Evolutionary conservation across 2,888 invertebrate genomes (phyloP).

Genomic region (Thyatira batis): DNA sequence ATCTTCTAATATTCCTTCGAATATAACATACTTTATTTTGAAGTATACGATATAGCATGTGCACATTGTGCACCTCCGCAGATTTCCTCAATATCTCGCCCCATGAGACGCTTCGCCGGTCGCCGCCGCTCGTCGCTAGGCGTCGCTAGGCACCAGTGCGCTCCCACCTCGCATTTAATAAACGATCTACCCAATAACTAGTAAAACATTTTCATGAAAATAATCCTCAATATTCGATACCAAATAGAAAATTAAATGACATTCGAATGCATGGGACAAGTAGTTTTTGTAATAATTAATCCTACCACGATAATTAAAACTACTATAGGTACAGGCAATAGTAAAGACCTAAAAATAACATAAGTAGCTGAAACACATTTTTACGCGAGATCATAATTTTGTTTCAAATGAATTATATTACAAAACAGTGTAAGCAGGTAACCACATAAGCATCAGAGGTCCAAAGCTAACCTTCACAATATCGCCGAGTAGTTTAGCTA

Average conservation of each 20-base stretch:
- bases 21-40: slow-evolving; percentile 11
- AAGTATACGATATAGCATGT: slow-evolving; percentile 23
- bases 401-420: too few relatives aligned
- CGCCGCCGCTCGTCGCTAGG: slow-evolving; percentile 29
- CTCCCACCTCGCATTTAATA: slow-evolving; percentile 39
- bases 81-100: slow-evolving; percentile 29
- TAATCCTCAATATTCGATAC: neutral
- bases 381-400: too few relatives aligned
- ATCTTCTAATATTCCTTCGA: neutral
- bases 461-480: slow-evolving; percentile 2
- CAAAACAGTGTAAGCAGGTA: too few relatives aligned
- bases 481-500: slow-evolving; percentile 23
- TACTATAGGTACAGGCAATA: too few relatives aligned
- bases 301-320: too few relatives aligned
- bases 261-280: too few relatives aligned
- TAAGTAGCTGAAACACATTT: too few relatives aligned
- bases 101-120: slow-evolving; percentile 29
- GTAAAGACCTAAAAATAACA: too few relatives aligned
- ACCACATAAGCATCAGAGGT: neutral
- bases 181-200: slow-evolving; percentile 42
- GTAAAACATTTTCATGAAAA: slow-evolving; percentile 3
- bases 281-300: too few relatives aligned
- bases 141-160: slow-evolving; percentile 56
- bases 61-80: slow-evolving; percentile 26
- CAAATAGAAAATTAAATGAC: too few relatives aligned